phyloP scores from a whole-genome alignment of 2,797 vertebrate species.

The Xenopus petersii region DNA sequence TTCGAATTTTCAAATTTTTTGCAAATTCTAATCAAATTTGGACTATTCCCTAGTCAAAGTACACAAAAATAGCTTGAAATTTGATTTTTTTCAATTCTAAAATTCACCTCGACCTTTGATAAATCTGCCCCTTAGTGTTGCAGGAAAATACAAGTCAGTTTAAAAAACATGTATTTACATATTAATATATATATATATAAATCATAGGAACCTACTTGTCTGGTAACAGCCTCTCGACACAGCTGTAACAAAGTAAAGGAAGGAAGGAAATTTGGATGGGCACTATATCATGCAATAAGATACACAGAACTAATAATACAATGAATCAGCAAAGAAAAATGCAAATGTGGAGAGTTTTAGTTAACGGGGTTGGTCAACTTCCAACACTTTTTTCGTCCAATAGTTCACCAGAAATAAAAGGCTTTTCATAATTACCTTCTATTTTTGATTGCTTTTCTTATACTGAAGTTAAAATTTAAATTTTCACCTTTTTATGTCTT shows the following conservation, averaged over 20 bases:
- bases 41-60: too few species aligned
- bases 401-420: too few species aligned
- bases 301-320: slow-evolving; percentile 24
- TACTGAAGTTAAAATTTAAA: too few species aligned
- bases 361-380: too few species aligned
- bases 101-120: too few species aligned
- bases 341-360: background rate
- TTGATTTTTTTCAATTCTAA: too few species aligned
- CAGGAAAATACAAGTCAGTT: slow-evolving; percentile 4
- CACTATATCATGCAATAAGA: background rate
- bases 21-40: too few species aligned
- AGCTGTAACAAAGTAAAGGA: slow-evolving; percentile 53
- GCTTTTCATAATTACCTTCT: too few species aligned
- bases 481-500: too few species aligned
- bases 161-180: background rate
- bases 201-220: slow-evolving; percentile 63
- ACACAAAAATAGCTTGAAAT: too few species aligned
- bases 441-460: too few species aligned
- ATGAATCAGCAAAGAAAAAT: slow-evolving; percentile 10
- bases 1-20: too few species aligned
- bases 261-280: slow-evolving; percentile 35
- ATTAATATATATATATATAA: background rate
- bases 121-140: background rate
- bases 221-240: slow-evolving; percentile 56
- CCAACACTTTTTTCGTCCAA: background rate